Evolutionary conservation across 2,888 invertebrate species (phyloP).

Genomic region (Cataglyphis cursor): DNA sequence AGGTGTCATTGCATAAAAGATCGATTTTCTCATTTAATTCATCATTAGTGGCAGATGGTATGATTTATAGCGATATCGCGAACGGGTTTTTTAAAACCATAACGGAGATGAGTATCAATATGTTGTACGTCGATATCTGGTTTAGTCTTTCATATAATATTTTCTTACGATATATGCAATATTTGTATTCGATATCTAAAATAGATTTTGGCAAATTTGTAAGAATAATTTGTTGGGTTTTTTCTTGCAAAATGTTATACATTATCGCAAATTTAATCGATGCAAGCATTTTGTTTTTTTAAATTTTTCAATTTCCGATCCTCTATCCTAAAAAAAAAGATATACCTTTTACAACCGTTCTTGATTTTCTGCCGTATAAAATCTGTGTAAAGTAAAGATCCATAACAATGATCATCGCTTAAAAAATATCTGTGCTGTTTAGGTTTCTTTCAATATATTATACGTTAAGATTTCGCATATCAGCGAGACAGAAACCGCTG

Average conservation of each 20-base stretch:
- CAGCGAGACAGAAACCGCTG: neutral
- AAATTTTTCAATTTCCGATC: slow-evolving; percentile 30
- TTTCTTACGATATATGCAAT: slow-evolving; percentile 8
- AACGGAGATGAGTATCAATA: slow-evolving; percentile 4
- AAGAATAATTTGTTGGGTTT: slow-evolving; percentile 4
- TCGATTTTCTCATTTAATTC: slow-evolving; percentile 54
- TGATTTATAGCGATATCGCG: slow-evolving; percentile 45
- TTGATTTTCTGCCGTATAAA: slow-evolving; percentile 1
- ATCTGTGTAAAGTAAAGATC: neutral
- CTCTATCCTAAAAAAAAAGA: neutral
- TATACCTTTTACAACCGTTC: neutral
- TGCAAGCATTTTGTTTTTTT: neutral
- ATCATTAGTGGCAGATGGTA: slow-evolving; percentile 33
- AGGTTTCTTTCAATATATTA: neutral
- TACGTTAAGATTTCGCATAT: neutral
- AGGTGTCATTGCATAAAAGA: slow-evolving; percentile 26
- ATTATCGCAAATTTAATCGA: slow-evolving; percentile 26
- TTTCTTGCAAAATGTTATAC: slow-evolving; percentile 18
- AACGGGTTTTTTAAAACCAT: neutral
- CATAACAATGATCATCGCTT: neutral
- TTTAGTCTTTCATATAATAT: slow-evolving; percentile 6
- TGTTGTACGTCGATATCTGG: neutral
- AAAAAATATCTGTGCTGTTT: slow-evolving; percentile 11
- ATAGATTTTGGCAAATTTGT: neutral
- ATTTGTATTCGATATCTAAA: neutral